These are phyloP conservation scores for Semicossyphus pulcher DNA, from an alignment of 2,113 vertebrate genomes.

Conservation along the genomic window DNA sequence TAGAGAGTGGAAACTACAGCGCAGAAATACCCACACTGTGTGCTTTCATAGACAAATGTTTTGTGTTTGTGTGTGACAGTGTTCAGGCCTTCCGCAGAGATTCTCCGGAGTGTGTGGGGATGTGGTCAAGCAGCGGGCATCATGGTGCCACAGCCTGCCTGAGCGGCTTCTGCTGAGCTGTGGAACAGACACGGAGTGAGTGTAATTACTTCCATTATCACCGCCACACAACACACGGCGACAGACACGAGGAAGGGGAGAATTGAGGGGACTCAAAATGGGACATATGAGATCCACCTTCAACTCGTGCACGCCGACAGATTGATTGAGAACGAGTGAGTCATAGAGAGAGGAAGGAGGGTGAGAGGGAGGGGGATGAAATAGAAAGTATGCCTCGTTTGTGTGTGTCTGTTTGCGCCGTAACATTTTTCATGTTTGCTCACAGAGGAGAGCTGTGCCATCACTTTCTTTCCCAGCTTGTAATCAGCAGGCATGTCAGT, in stretches of 20 bases:
- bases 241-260: conserved; percentile 40
- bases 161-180: conserved; percentile 49
- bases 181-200: conserved; percentile 63
- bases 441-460: conserved; percentile 50
- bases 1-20: conserved; percentile 37
- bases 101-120: conserved; percentile 40
- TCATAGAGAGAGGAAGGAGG: background rate
- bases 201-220: conserved; percentile 80
- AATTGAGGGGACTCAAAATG: conserved; percentile 48
- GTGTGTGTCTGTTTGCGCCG: conserved; percentile 14
- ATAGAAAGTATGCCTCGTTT: background rate
- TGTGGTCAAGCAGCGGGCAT: conserved; percentile 31
- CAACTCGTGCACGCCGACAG: conserved; percentile 14
- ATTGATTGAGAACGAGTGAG: conserved; percentile 27
- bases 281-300: conserved; percentile 50
- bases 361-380: background rate
- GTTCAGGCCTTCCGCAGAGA: conserved; percentile 36
- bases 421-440: conserved; percentile 45
- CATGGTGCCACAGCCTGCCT: conserved; percentile 47
- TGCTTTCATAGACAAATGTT: conserved; percentile 38
- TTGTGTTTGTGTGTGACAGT: conserved; percentile 18
- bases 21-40: conserved; percentile 19
- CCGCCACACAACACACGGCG: conserved; percentile 56
- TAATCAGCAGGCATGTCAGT: conserved; percentile 79
- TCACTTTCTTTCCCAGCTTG: conserved; percentile 60